Percentiles rank a stretch among this genome's conserved stretches.
These are phyloP conservation scores for Xylota segnis DNA, from an alignment of 2,888 invertebrate genomes.

Conservation along the genomic window DNA sequence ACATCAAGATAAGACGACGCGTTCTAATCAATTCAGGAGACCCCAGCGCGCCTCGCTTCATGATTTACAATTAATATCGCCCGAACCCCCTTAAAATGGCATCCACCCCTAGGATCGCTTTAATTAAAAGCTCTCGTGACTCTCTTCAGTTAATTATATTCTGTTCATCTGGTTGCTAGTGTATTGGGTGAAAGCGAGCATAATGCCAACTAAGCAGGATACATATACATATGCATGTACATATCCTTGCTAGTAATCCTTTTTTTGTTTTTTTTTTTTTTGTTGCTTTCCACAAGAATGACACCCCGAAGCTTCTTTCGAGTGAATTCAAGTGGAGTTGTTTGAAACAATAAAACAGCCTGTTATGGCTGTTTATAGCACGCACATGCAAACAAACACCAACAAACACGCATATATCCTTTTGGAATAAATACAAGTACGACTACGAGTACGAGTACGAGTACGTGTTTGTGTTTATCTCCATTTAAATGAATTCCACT, in stretches of 20 bases:
- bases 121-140: slow-evolving; percentile 65
- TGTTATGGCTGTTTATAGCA: slow-evolving; percentile 53
- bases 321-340: slow-evolving; percentile 66
- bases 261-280: too few relatives aligned
- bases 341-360: slow-evolving; percentile 70
- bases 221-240: too few relatives aligned
- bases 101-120: slow-evolving; percentile 19
- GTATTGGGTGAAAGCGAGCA: slow-evolving; percentile 32
- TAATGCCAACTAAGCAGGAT: slow-evolving; percentile 31
- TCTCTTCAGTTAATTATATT: slow-evolving; percentile 72
- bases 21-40: slow-evolving; percentile 50
- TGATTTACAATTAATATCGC: slow-evolving; percentile 47
- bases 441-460: too few relatives aligned
- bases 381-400: slow-evolving; percentile 15
- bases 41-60: slow-evolving; percentile 9
- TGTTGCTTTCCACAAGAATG: slow-evolving; percentile 31
- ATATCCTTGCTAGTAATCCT: too few relatives aligned
- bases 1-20: slow-evolving; percentile 32
- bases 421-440: background rate
- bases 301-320: slow-evolving; percentile 45
- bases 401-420: background rate
- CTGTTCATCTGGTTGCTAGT: slow-evolving; percentile 69
- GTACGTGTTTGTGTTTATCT: slow-evolving; percentile 61
- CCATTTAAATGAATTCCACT: slow-evolving; percentile 65
- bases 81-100: background rate